phyloP scores from a whole-genome alignment of 2,888 invertebrate species.

The Neuroscelio doddi region DNA sequence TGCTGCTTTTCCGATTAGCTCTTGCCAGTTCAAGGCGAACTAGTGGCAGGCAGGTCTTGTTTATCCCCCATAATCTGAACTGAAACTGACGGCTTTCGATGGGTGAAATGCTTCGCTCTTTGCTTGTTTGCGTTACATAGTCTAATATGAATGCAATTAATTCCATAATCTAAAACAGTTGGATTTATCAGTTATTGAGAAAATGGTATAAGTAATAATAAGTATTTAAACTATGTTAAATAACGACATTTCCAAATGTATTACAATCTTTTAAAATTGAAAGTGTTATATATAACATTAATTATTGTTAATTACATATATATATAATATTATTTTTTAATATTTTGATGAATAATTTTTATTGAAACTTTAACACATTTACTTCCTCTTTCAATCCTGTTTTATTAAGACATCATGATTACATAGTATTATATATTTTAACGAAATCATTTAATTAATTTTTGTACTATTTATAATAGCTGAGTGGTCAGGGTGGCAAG shows the following conservation, averaged over 20 bases:
- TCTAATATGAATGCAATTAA: not conserved
- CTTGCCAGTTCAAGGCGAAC: slow-evolving; percentile 18
- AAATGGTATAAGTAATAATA: not conserved
- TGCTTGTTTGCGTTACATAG: slow-evolving; percentile 9
- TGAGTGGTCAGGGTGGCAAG: no score
- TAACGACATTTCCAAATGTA: not conserved
- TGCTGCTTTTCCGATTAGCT: slow-evolving; percentile 15
- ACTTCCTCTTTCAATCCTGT: no score
- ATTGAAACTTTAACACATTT: no score
- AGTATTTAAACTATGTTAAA: not conserved
- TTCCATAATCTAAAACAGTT: not conserved
- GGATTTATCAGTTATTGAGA: not conserved
- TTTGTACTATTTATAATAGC: no score
- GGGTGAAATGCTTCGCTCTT: slow-evolving; percentile 12
- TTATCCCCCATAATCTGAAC: slow-evolving; percentile 10
- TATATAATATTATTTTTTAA: no score
- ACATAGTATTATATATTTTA: no score
- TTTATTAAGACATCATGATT: no score
- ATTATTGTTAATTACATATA: no score
- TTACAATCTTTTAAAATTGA: no score
- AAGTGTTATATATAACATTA: no score
- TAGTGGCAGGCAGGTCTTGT: slow-evolving; percentile 6
- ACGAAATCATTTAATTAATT: no score
- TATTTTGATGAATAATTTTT: no score
- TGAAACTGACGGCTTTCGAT: slow-evolving; percentile 18